Conservation (phyloP, 2,797 vertebrate genomes). For the Paguma larvata region DNA sequence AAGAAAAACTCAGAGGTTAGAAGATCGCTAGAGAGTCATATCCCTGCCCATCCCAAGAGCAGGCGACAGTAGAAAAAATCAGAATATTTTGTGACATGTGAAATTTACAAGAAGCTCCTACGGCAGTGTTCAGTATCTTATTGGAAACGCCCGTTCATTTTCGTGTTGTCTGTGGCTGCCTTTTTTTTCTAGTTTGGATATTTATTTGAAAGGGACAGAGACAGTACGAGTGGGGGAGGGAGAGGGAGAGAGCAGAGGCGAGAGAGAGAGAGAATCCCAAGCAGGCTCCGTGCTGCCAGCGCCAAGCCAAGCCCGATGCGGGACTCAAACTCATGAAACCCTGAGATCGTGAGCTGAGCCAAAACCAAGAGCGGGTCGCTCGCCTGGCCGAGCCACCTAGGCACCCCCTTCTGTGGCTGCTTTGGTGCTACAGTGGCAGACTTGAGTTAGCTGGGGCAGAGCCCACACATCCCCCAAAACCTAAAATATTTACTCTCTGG, state of each 20-base stretch:
- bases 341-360: too few species aligned
- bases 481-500: not conserved
- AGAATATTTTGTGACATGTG: not conserved
- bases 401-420: not conserved
- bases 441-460: not conserved
- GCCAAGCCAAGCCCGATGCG: too few species aligned
- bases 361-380: too few species aligned
- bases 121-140: not conserved
- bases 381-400: too few species aligned
- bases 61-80: not conserved
- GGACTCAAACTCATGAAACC: too few species aligned
- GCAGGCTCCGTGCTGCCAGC: too few species aligned
- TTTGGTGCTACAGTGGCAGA: not conserved
- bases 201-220: too few species aligned
- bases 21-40: not conserved
- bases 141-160: not conserved
- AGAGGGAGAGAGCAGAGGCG: too few species aligned
- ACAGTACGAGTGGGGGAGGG: too few species aligned
- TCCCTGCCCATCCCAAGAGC: not conserved
- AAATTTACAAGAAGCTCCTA: not conserved
- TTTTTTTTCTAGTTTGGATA: not conserved
- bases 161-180: not conserved
- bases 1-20: not conserved
- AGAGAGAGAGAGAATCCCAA: too few species aligned
- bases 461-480: not conserved